Evolutionary conservation across 2,113 vertebrate species (phyloP), one percentile per base, ranked within the genome.

Genomic region (Rhinolophus ferrumequinum): DNA sequence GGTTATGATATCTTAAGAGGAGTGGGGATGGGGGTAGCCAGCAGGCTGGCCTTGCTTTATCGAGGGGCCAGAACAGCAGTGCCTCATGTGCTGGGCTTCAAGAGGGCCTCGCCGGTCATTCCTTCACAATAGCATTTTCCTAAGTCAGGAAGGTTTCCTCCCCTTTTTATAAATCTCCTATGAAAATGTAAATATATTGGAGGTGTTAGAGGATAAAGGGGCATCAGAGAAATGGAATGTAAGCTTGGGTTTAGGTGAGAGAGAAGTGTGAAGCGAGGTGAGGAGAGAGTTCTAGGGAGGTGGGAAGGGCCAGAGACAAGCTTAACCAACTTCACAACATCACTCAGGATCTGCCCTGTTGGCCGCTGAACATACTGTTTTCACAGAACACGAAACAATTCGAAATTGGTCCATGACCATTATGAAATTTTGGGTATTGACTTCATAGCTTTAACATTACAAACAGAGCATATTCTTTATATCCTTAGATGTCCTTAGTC

Each of bases 301-400:
- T 8, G 79, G 73, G 82, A 96, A 94, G 93, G 93, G 95, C 95
- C 95, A 96, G 89, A 95, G 95, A 97, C 86, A 94, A 96, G 96
- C 97, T 96, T 94, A 90, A 87, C 77, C 58, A 33, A 81, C 77
- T 80, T 83, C 64, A 54, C 62, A 56, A 5, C 88, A 67, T 28
- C 13, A 13, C 70, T 79, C 13, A 50, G 84, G 77, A 81, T 54
- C 93, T 91, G 91, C 76, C 96, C 82, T 83, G 26, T 26, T 62
- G 90, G 77, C 52, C 24, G 7, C 10, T 12, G 12, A 26, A 41
- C 3, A 9, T 35, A 19, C 54, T 69, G 50, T 90, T 90, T 47
- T 28, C 66, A 62, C 16, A 83, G 93, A 70, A 62, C 41, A 79
- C 52, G 62, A 86, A 94, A 54, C 18, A 72, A 67, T 44, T 50